These are phyloP conservation scores for Macropus fuliginosus DNA, from an alignment of 2,797 vertebrate genomes.

Conservation along the genomic window DNA sequence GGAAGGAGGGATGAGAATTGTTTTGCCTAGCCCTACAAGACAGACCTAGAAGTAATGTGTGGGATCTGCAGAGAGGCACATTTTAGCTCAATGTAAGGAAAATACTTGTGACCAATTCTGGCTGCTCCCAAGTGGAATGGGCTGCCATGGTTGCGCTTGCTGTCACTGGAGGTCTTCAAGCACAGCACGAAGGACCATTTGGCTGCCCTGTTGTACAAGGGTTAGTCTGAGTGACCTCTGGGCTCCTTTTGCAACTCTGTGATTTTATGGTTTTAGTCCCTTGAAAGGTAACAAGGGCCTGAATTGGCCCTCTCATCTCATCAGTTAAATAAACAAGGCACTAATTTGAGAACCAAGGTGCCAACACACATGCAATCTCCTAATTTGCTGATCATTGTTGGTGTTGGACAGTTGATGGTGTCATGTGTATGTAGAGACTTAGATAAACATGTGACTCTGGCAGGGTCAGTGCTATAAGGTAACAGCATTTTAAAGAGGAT, in stretches of 20 bases:
- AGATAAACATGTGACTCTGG: background rate
- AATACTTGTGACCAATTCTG: background rate
- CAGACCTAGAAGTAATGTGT: background rate
- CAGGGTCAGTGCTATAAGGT: background rate
- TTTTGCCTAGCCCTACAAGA: background rate
- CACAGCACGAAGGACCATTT: background rate
- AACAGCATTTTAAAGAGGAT: constrained; percentile 33
- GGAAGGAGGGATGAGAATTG: background rate
- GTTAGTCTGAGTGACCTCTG: constrained; percentile 60
- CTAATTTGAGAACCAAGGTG: constrained; percentile 29
- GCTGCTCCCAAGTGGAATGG: background rate
- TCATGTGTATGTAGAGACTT: constrained; percentile 5
- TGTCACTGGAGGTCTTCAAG: background rate
- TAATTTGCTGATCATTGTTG: constrained; percentile 35
- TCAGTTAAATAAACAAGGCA: constrained; percentile 42
- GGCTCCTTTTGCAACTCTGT: background rate
- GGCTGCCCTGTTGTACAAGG: constrained; percentile 67
- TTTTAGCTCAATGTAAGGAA: background rate
- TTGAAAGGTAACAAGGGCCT: constrained; percentile 22
- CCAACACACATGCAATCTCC: background rate
- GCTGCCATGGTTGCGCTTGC: background rate
- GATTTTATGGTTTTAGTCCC: constrained; percentile 22
- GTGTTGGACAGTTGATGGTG: constrained; percentile 41
- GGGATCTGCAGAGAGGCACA: background rate
- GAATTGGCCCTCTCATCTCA: constrained; percentile 37